These are phyloP conservation scores for Pharmacophagus antenor DNA, from an alignment of 2,888 invertebrate genomes.

Conservation along the genomic window DNA sequence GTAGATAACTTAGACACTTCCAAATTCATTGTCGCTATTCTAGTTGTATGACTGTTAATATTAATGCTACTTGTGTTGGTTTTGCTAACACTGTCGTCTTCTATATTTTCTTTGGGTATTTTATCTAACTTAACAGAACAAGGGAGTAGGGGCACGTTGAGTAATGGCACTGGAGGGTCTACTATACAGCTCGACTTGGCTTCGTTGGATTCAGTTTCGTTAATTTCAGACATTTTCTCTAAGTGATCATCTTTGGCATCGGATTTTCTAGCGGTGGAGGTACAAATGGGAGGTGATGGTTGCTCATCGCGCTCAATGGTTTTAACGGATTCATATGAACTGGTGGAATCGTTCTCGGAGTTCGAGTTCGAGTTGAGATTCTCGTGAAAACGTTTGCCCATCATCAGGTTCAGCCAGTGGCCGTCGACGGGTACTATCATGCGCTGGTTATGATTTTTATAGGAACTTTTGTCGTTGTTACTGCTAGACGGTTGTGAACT, in stretches of 20 bases:
- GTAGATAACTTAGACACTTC: conserved; percentile 77
- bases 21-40: conserved; percentile 77
- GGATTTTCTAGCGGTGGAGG: conserved; percentile 59
- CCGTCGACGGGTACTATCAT: conserved; percentile 80
- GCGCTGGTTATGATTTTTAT: conserved; percentile 62
- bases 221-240: conserved; percentile 55
- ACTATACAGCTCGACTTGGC: conserved; percentile 56
- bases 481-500: conserved; percentile 75
- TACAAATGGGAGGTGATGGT: conserved; percentile 81
- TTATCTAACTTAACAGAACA: conserved; percentile 69
- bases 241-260: conserved; percentile 71
- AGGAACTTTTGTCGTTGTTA: conserved; percentile 75
- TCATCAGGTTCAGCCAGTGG: conserved; percentile 83
- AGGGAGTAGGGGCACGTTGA: conserved; percentile 50
- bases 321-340: conserved; percentile 74
- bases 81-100: conserved; percentile 47
- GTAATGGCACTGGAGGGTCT: conserved; percentile 61
- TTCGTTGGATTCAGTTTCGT: conserved; percentile 52
- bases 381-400: conserved; percentile 81
- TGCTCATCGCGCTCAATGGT: conserved; percentile 76
- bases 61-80: conserved; percentile 49
- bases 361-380: conserved; percentile 73
- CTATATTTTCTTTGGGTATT: conserved; percentile 66
- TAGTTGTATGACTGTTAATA: conserved; percentile 62
- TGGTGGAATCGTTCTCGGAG: conserved; percentile 78